Base-by-base conservation (phyloP, 1,140 invertebrate genomes). In the Dolichoris vasculosae region DNA sequence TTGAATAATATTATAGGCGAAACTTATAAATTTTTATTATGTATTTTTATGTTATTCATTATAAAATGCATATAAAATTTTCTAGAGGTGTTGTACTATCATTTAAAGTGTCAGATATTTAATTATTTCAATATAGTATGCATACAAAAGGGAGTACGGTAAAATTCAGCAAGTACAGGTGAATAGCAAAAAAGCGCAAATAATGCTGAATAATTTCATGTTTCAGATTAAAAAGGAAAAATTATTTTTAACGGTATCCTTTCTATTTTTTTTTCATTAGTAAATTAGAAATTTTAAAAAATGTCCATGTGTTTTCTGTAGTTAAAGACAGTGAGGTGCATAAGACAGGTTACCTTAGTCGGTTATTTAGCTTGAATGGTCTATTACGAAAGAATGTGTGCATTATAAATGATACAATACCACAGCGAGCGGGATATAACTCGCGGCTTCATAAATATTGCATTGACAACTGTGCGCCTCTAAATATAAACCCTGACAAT, bases 311-410 rank as follows among this genome's bases (percentile, higher is more conserved):
- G 63, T n/a, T 55, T 83, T 83, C 40, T 30, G 67, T 77, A 64
- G 71, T 46, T 64, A 77, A 43, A 83, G 81, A 23, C 23, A 83
- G 48, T 35, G 11, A 75, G 64, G 35, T 78, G 76, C 83, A 79
- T 35, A 30, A 82, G 71, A 82, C 71, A 76, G 79, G 78, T 67
- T 86, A 23, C 79, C 84, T 82, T 86, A 86, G 79, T 82, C 84
- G 84, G 78, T 86, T 79, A 82, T 86, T 86, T 86, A 67, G 71
- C 73, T 82, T 76, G 69, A 81, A 82, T 86, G 69, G 51, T 82
- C 79, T 76, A 82, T 86, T 86, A 67, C 84, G 84, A 86, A 82
- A 86, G 84, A 82, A 86, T 82, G 30, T 46, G 2, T 46, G 63
- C 20, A 48, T 64, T 80, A 63, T 73, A 84, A 84, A 79, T 84